Base-by-base conservation (phyloP, 1,140 invertebrate genomes). In the Odontomachus brunneus region DNA sequence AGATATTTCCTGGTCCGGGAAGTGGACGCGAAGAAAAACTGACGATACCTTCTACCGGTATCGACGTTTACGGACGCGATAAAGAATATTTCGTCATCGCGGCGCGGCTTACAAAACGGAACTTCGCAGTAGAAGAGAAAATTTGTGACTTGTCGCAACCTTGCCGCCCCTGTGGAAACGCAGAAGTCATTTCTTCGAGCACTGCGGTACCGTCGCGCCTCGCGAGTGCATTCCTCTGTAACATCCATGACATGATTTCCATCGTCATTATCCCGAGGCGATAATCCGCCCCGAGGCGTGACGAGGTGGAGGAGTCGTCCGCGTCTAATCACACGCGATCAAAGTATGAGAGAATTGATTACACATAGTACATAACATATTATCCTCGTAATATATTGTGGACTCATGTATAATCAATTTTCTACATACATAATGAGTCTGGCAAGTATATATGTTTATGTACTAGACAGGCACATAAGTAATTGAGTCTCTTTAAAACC, bases 161-260 rank as follows among this genome's bases (percentile, higher is more conserved):
- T 15, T 1, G 38, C 38, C 1, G 9, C 38, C 38, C 17, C 5
- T 3, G 12, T 53, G 15, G 22, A 76, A 74, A 17, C 12, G 3
- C 59, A 66, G n/a, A 44, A 66, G 59, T 67, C 19, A 71, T 72
- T 80, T 85, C 44, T 67, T 85, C 51, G 12, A 14, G 26, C 17
- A 38, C 5, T 11, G 9, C 38, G 38, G 3, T 3, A 4, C 38
- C 3, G 22, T 19, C 38, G 38, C 38, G 38, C 38, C 38, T 0
- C 38, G 44, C 26, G 51, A 48, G 4, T 33, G 65, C 51, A 53
- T 62, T 84, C 55, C 78, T 62, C 65, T 44, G 74, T 44, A 33
- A 57, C 29, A 71, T 81, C 83, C 74, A 66, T 86, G 83, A 86
- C 75, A 86, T 80, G 24, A 67, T 86, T 85, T 80, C 24, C 22